A percentile compares a stretch with the other conserved stretches of the same genome.
Conservation (phyloP, 2,797 vertebrate genomes). For the Dromococcyx pavoninus region DNA sequence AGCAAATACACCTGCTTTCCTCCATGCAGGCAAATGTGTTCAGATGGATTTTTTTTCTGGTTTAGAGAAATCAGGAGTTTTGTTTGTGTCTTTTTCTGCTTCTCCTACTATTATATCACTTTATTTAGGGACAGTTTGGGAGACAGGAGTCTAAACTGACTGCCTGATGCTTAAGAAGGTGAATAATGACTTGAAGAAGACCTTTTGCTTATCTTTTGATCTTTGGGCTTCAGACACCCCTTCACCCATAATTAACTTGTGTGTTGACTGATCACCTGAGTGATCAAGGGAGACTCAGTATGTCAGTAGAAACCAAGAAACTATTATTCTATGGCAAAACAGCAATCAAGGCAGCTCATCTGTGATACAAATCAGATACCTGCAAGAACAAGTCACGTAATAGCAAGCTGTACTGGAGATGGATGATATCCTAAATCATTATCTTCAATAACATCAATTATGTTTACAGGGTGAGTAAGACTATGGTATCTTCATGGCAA, state of each 20-base stretch:
- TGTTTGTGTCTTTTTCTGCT: background rate
- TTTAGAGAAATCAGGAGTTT: background rate
- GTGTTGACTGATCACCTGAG: conserved; percentile 62
- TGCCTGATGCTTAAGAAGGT: conserved; percentile 39
- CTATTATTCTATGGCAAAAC: conserved; percentile 50
- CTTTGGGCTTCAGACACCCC: conserved; percentile 42
- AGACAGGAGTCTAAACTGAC: conserved; percentile 1
- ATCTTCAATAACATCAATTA: conserved; percentile 55
- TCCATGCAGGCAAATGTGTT: fast-evolving
- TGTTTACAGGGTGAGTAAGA: conserved; percentile 43
- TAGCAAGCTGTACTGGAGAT: conserved; percentile 49
- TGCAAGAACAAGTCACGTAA: conserved; percentile 45
- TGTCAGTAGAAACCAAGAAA: conserved; percentile 53
- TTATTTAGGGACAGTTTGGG: background rate
- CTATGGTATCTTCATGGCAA: conserved; percentile 34
- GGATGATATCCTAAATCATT: conserved; percentile 66
- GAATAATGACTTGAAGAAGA: conserved; percentile 60
- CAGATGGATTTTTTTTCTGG: fast-evolving
- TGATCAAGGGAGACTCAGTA: conserved; percentile 43
- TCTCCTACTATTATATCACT: background rate
- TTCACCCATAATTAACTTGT: conserved; percentile 61
- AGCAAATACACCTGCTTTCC: background rate
- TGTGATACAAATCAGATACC: conserved; percentile 61
- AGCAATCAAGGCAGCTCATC: conserved; percentile 37
- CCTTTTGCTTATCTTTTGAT: conserved; percentile 35